Base-by-base conservation (phyloP, 2,888 invertebrate species). In the Amiota minor region DNA sequence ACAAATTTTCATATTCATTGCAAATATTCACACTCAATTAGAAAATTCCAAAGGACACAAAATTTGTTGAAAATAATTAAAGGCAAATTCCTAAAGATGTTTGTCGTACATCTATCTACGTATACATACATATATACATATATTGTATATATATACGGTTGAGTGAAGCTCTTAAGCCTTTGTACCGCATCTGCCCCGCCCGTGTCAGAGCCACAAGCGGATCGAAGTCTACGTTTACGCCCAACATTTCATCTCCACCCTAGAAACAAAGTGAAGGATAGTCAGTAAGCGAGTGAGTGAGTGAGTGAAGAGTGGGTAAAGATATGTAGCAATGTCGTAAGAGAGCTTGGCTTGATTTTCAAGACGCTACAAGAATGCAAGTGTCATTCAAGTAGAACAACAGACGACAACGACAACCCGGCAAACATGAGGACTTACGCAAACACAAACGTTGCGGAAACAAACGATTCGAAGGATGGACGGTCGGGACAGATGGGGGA, bases 11-110 rank as follows among this genome's bases (percentile, higher is more conserved):
- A 83, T 83, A 82, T 83, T 80, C 81, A 82, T 80, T 79, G 85
- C 79, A 83, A 84, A 81, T 82, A 85, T 86, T 84, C 85, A 82
- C 86, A 86, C 84, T 86, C 84, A 85, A 86, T 86, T 86, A 86
- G 81, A 83, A 84, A 87, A 86, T 87, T 81, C 87, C 86, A 82
- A 81, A 74, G 81, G 76, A 82, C 80, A 82, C 78, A 82, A 75
- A 85, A 80, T 82, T 84, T 85, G 78, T 76, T 75, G 72, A 75
- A 81, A 82, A 83, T 83, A 83, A 79, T 82, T 84, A 79, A 83
- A 83, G 81, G 78, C 65, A 82, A 83, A 83, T 82, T 78, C 82
- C 82, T 72, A 72, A 75, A 76, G 76, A 81, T 79, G 76, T 73
- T 78, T 81, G 72, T 35, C 35, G 35, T 35, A 35, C 3, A 23